Evolutionary conservation across 2,113 vertebrate species (phyloP), one percentile per base, ranked within the genome.

Genomic region (Phrynosoma platyrhinos): DNA sequence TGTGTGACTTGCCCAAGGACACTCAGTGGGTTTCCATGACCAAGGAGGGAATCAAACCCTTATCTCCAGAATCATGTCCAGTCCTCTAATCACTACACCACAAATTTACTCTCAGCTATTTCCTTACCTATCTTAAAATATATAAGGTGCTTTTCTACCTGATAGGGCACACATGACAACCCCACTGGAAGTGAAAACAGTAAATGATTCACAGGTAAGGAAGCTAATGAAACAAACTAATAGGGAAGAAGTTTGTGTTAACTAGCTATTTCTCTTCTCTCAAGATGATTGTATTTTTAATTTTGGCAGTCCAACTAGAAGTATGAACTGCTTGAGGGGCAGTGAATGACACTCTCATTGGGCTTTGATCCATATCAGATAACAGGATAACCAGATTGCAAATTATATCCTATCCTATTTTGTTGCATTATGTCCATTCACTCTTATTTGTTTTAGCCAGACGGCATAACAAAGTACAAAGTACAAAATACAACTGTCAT

Each of bases 201-300:
- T 27, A 84, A 47, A 90, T 91, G 83, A 89, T 94, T 94, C 90
- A 93, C 81, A 91, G 87, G 84, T 82, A 91, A 89, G 82, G 71
- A 27, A 5, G 32, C 72, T 90, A 84, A 84, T 84, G 91, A 91
- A 95, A 91, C 55, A 87, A 94, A 79, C 55, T 94, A 94, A 93
- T 93, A 87, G 92, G 92, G 86, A 79, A 92, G 77, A 78, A 66
- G 23, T 53, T 88, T 87, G 79, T 87, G 20, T 90, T 85, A 93
- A 85, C 84, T 64, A 92, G 91, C 91, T 92, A 82, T 79, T 84
- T 89, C 78, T 62, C 91, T 79, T 42, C 88, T 91, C 89, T 74
- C 64, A 87, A 83, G 20, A 25, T 62, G 3, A 0, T 91, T 18
- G 32, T 55, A 32, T 9, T 62, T 2, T 74, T 9, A n/a, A 58